These are phyloP conservation scores for Psettodes erumei DNA, from an alignment of 2,113 vertebrate species.

Conservation along the genomic window DNA sequence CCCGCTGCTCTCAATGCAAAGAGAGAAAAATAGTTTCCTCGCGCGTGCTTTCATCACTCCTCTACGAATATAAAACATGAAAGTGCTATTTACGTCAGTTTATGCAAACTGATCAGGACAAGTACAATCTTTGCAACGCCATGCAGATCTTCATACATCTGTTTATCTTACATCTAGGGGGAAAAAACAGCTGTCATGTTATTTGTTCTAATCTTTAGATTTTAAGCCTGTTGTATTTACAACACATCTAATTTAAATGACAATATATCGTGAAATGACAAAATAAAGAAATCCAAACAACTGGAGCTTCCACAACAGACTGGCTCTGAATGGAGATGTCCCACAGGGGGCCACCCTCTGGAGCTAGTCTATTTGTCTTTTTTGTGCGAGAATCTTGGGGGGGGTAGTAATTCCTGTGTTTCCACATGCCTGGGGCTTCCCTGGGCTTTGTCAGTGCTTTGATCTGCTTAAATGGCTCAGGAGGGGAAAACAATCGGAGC, in stretches of 20 bases:
- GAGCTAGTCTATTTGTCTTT: slow-evolving; percentile 74
- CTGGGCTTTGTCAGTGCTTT: slow-evolving; percentile 79
- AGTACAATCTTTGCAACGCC: not conserved
- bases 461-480: slow-evolving; percentile 82
- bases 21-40: slow-evolving; percentile 16
- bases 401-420: slow-evolving; percentile 71
- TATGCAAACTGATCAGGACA: slow-evolving; percentile 10
- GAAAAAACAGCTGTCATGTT: slow-evolving; percentile 19
- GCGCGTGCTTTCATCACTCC: slow-evolving; percentile 10
- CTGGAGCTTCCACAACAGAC: slow-evolving; percentile 59
- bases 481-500: slow-evolving; percentile 78
- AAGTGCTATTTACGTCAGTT: slow-evolving; percentile 2
- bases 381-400: slow-evolving; percentile 72
- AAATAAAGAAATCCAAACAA: slow-evolving; percentile 27
- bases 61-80: slow-evolving; percentile 14
- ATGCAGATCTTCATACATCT: not conserved
- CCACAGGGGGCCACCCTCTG: slow-evolving; percentile 71
- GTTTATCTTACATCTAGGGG: slow-evolving; percentile 8
- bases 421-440: slow-evolving; percentile 78
- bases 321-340: slow-evolving; percentile 65
- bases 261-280: slow-evolving; percentile 61
- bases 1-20: slow-evolving; percentile 57
- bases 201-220: slow-evolving; percentile 43
- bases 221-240: slow-evolving; percentile 38
- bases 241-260: slow-evolving; percentile 53